Evolutionary conservation across 2,888 invertebrate genomes (phyloP).

Genomic region (Sicus ferrugineus): DNA sequence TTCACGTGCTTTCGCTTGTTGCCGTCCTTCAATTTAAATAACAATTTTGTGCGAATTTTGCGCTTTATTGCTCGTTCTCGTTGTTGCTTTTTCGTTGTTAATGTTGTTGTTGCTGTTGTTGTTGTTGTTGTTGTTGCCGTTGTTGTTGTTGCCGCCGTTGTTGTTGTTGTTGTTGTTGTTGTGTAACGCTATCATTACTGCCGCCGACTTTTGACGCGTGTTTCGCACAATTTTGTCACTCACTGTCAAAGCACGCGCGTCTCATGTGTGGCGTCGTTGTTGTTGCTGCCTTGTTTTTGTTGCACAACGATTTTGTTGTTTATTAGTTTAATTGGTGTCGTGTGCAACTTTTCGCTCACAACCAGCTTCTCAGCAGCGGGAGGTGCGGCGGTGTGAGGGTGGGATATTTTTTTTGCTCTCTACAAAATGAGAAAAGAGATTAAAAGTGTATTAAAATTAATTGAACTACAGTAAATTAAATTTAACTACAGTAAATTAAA

Average conservation of each 20-base stretch:
- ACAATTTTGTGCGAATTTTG: constrained; percentile 38
- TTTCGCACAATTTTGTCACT: constrained; percentile 34
- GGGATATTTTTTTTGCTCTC: not conserved
- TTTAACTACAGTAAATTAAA: not conserved
- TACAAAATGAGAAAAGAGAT: too few relatives aligned
- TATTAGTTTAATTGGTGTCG: constrained; percentile 62
- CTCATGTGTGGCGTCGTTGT: constrained; percentile 2
- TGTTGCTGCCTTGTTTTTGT: constrained; percentile 14
- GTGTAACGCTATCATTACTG: not conserved
- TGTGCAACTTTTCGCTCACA: constrained; percentile 40
- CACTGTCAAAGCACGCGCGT: constrained; percentile 43
- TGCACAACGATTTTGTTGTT: constrained; percentile 46
- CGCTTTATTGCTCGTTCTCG: constrained; percentile 22
- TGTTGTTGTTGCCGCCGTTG: constrained; percentile 6
- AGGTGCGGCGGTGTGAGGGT: not conserved
- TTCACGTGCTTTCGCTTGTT: not conserved
- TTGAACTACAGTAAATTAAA: not conserved
- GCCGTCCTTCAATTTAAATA: constrained; percentile 36
- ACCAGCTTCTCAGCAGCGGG: too few relatives aligned
- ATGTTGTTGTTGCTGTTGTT: not conserved
- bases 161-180: too few relatives aligned
- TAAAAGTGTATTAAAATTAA: not conserved
- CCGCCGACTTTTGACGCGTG: constrained; percentile 27
- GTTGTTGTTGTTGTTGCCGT: constrained; percentile 13
- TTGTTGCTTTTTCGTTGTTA: too few relatives aligned